Evolutionary conservation across 2,888 invertebrate genomes (phyloP).

Genomic region (Coenonympha arcania): DNA sequence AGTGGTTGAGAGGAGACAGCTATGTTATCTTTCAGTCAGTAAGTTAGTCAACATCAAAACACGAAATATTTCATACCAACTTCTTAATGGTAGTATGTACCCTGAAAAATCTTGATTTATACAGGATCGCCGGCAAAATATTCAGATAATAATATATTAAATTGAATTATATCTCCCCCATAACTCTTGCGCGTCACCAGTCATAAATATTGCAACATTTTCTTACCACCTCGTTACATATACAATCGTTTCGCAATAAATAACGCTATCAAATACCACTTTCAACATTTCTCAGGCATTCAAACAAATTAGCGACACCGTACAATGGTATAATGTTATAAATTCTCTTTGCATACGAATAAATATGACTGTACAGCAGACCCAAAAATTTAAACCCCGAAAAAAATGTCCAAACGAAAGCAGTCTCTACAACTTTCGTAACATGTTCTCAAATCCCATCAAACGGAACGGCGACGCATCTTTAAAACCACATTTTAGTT

Average conservation of each 20-base stretch:
- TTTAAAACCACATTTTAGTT: constrained; percentile 4
- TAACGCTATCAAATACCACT: constrained; percentile 20
- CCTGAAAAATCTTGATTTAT: constrained; percentile 9
- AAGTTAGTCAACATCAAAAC: too few relatives aligned
- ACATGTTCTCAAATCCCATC: constrained; percentile 3
- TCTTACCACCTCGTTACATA: constrained; percentile 10
- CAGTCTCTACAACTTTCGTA: neutral
- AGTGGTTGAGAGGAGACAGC: too few relatives aligned
- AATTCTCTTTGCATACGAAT: constrained; percentile 22
- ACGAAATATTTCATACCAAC: too few relatives aligned
- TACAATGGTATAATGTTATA: constrained; percentile 25
- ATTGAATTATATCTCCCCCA: constrained; percentile 3
- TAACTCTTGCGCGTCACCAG: constrained; percentile 8
- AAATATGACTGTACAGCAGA: constrained; percentile 17
- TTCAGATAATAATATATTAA: constrained; percentile 15
- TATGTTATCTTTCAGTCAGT: too few relatives aligned
- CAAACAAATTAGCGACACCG: constrained; percentile 25
- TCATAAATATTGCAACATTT: constrained; percentile 14
- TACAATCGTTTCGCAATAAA: constrained; percentile 24
- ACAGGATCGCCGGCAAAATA: constrained; percentile 5
- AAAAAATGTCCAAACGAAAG: constrained; percentile 1
- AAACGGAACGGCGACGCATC: neutral
- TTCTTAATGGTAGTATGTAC: too few relatives aligned
- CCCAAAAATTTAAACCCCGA: neutral
- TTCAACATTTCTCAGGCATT: constrained; percentile 21